Conservation (phyloP, 2,888 invertebrate genomes). For the Tigriopus californicus region DNA sequence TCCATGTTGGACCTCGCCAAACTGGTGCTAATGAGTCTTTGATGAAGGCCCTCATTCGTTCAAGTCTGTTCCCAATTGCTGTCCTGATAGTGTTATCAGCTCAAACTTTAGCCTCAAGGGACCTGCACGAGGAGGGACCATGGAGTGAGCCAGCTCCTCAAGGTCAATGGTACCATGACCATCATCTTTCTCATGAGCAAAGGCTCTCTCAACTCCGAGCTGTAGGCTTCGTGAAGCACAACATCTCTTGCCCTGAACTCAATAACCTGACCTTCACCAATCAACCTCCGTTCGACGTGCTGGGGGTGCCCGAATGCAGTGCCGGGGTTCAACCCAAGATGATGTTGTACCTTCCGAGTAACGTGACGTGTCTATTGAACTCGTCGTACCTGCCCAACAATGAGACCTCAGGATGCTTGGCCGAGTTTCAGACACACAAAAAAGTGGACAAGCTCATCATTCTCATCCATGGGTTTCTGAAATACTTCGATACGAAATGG, state of each 20-base stretch:
- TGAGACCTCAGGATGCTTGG: not conserved
- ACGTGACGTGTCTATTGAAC: not conserved
- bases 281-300: slow-evolving; percentile 1
- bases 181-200: too few species aligned
- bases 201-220: too few species aligned
- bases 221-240: not conserved
- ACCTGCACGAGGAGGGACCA: too few species aligned
- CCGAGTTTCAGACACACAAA: not conserved
- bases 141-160: too few species aligned
- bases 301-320: slow-evolving; percentile 4
- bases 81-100: too few species aligned
- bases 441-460: not conserved
- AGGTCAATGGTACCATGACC: too few species aligned
- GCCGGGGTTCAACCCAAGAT: not conserved
- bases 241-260: not conserved
- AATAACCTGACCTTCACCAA: slow-evolving; percentile 1
- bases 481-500: not conserved
- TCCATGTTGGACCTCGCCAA: too few species aligned
- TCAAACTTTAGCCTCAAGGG: too few species aligned
- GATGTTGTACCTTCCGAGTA: not conserved
- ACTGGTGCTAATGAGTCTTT: too few species aligned
- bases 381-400: not conserved
- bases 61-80: too few species aligned
- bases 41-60: too few species aligned
- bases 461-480: slow-evolving; percentile 7